A percentile compares a stretch with the other conserved stretches of the same genome.
These are phyloP conservation scores for Rutpela maculata DNA, from an alignment of 2,888 invertebrate species.

Conservation along the genomic window DNA sequence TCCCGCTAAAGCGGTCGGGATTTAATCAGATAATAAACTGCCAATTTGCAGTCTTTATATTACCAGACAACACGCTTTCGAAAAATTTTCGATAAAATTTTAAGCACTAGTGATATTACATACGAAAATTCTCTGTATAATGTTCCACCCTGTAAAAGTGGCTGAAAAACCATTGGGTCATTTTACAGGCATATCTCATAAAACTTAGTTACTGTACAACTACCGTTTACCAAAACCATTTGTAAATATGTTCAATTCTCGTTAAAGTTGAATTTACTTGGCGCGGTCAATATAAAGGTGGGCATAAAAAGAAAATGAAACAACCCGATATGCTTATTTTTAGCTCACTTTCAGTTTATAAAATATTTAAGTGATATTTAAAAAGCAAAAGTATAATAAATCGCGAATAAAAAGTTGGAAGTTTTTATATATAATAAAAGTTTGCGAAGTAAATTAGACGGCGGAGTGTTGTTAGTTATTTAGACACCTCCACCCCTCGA, in stretches of 20 bases:
- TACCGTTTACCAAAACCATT: not conserved
- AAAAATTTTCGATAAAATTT: no score
- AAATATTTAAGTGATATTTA: constrained; percentile 51
- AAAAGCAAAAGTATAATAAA: constrained; percentile 58
- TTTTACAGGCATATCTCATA: no score
- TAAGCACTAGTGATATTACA: no score
- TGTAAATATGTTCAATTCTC: not conserved
- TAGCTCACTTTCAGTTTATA: constrained; percentile 52
- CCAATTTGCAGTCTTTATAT: no score
- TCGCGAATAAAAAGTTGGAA: constrained; percentile 61
- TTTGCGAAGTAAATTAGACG: constrained; percentile 67
- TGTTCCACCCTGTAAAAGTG: no score
- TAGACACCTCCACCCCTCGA: constrained; percentile 58
- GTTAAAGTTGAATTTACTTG: constrained; percentile 1
- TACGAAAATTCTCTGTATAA: no score
- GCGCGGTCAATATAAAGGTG: not conserved
- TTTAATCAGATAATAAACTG: no score
- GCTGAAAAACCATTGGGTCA: no score
- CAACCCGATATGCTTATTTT: constrained; percentile 20
- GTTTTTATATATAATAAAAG: constrained; percentile 68
- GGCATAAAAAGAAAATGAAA: constrained; percentile 19
- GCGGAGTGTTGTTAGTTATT: constrained; percentile 67
- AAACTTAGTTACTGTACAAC: no score
- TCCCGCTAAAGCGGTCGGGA: no score
- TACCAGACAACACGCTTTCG: no score